A percentile compares a stretch with the other conserved stretches of the same genome.
Conservation (phyloP, 1,140 invertebrate species). For the Charaxes varanes region DNA sequence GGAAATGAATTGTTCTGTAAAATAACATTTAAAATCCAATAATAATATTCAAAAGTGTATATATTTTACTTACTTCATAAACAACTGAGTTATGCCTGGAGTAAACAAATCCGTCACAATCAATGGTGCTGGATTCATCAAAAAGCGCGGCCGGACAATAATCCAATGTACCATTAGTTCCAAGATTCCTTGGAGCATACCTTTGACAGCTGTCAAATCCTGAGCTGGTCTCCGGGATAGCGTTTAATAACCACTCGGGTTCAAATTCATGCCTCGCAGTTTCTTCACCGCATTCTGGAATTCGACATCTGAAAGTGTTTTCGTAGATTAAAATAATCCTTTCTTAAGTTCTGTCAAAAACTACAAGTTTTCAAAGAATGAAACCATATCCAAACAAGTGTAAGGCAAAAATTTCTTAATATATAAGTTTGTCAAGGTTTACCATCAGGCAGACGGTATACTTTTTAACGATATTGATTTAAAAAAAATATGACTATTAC, state of each 20-base stretch:
- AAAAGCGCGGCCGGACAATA: constrained; percentile 42
- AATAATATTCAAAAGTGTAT: too few relatives aligned
- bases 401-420: background rate
- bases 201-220: constrained; percentile 36
- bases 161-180: constrained; percentile 27
- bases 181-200: constrained; percentile 20
- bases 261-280: constrained; percentile 19
- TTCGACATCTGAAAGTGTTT: constrained; percentile 43
- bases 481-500: constrained; percentile 4
- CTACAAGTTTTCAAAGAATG: too few relatives aligned
- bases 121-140: constrained; percentile 17
- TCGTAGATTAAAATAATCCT: too few relatives aligned
- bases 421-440: background rate
- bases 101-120: constrained; percentile 51
- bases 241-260: constrained; percentile 45
- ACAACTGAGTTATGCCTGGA: constrained; percentile 52
- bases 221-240: constrained; percentile 35
- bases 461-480: background rate
- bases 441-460: background rate
- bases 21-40: too few relatives aligned
- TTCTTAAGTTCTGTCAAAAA: too few relatives aligned
- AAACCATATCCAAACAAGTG: background rate
- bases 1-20: background rate
- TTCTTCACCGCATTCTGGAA: constrained; percentile 58
- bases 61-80: constrained; percentile 46